Evolutionary conservation across 2,888 invertebrate genomes (phyloP), one percentile per base, ranked within the genome.

Genomic region (Erpobdella octoculata): DNA sequence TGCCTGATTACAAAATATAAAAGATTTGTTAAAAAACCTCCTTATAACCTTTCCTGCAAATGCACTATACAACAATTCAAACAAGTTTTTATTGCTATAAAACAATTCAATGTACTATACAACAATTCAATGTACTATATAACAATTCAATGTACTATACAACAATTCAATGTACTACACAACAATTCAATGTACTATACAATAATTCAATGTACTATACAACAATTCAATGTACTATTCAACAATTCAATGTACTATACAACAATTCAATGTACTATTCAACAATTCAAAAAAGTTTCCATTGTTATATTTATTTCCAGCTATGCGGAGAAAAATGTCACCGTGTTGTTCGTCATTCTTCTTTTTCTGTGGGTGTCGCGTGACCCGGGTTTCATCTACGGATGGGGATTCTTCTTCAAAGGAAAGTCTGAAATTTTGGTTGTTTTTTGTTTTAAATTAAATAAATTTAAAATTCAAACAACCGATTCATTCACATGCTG

Each of bases 361-460:
- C 36, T 72, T 1, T 21, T 67, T 25, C 38, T 72, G 41, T 72
- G 66, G 67, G 36, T 72, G n/a, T 25, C 68, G n/a, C 37, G 72
- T 31, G 67, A 72, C 28, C 72, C 72, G 2, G 72, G 72, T 8
- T 72, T 72, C 67, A 48, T 65, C 31, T 46, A 41, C 38, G 72
- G 72, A 21, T 72, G 65, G 33, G 72, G 67, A 31, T 28, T 21
- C 38, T 65, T 68, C 41, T 72, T 72, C 35, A 36, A 72, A 58
- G 37, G 28, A 21, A 70, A 72, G 73, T 73, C 28, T 18, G 46
- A 18, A 65, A n/a, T n/a, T n/a, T n/a, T n/a, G n/a, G n/a, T n/a
- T n/a, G n/a, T n/a, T n/a, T n/a, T n/a, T n/a, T n/a, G n/a, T n/a
- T n/a, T n/a, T n/a, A n/a, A n/a, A n/a, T n/a, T n/a, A n/a, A n/a